Conservation (phyloP, 2,113 vertebrate species). For the Oophaga pumilio region DNA sequence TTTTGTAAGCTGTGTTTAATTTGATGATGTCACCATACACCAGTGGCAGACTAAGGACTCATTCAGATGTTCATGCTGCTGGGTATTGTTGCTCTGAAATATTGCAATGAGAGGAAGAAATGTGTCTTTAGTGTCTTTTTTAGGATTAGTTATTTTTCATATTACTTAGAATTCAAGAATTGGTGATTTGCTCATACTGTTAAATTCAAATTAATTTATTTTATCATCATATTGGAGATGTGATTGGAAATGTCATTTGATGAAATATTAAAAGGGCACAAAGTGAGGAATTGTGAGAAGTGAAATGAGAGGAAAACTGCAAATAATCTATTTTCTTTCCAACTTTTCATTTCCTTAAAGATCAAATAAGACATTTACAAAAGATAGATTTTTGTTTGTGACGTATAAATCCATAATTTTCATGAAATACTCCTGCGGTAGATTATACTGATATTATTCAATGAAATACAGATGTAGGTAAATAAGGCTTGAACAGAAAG, state of each 20-base stretch:
- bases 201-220: not conserved
- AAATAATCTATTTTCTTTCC: conserved; percentile 24
- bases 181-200: not conserved
- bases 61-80: too few species aligned
- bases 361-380: conserved; percentile 29
- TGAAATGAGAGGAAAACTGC: conserved; percentile 11
- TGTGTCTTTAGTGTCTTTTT: not conserved
- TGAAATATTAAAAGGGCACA: conserved; percentile 37
- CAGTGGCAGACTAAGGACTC: too few species aligned
- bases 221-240: not conserved
- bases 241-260: conserved; percentile 15
- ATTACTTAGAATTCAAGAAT: not conserved
- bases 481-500: not conserved
- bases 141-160: not conserved
- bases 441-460: conserved; percentile 1
- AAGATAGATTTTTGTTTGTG: not conserved
- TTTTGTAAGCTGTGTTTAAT: too few species aligned
- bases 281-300: conserved; percentile 7
- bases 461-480: not conserved
- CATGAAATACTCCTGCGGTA: not conserved
- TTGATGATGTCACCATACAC: too few species aligned
- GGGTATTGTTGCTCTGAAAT: not conserved
- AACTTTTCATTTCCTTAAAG: conserved; percentile 12
- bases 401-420: not conserved
- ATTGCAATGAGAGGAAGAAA: not conserved